Conservation (phyloP, 2,113 vertebrate species). For the Rhabdomys dilectus region DNA sequence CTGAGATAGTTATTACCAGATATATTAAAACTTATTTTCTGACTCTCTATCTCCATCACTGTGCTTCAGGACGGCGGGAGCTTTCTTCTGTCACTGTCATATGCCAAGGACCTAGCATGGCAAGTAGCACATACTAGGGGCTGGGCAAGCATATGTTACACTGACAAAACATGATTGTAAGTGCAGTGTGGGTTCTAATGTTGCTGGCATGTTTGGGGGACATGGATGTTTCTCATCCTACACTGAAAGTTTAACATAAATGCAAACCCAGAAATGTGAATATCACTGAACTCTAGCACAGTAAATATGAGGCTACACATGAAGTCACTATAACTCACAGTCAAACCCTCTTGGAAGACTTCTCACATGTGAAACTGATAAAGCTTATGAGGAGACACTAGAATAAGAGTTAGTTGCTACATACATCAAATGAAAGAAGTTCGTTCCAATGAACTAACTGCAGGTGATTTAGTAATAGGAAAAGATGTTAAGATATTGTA, state of each 20-base stretch:
- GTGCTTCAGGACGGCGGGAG: neutral
- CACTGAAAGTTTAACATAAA: slow-evolving; percentile 20
- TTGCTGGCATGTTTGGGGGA: neutral
- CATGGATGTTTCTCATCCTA: neutral
- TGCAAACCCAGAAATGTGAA: slow-evolving; percentile 16
- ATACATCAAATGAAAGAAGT: neutral
- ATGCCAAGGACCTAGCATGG: neutral
- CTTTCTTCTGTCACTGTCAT: slow-evolving; percentile 8
- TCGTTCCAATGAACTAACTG: slow-evolving; percentile 35
- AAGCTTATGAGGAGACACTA: neutral
- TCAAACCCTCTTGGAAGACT: neutral
- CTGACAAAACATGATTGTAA: slow-evolving; percentile 35
- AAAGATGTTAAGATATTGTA: slow-evolving; percentile 36
- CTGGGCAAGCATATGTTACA: neutral
- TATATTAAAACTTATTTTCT: slow-evolving; percentile 9
- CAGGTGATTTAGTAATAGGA: neutral
- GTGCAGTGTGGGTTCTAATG: neutral
- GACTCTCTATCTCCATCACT: neutral
- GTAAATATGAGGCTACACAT: neutral
- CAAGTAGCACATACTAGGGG: neutral
- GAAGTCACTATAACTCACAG: neutral
- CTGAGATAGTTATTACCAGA: slow-evolving; percentile 13
- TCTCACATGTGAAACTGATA: neutral
- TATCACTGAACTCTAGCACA: neutral
- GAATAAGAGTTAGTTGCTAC: neutral